Evolutionary conservation across 1,140 invertebrate species (phyloP), one percentile per base, ranked within the genome.

Genomic region (Pemphigus obesinymphae): DNA sequence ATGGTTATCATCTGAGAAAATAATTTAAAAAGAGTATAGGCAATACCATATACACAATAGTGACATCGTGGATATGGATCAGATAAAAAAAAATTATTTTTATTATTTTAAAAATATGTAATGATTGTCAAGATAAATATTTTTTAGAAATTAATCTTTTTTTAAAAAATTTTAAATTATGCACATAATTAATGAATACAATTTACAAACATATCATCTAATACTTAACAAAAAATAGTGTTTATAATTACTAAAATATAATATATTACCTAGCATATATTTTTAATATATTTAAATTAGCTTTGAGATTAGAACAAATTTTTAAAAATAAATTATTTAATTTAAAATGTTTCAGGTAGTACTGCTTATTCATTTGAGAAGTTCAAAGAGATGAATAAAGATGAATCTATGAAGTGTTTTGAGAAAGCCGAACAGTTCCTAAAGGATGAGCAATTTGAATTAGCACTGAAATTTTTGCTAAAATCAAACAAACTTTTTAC

Each of bases 351-450:
- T 55, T 13, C 1, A 76, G 73, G 29, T 76, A n/a, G n/a, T n/a
- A 76, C 43, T 48, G 13, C 26, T 15, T 75, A 53, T 75, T 75
- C 73, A 26, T 7, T n/a, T 40, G n/a, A 76, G 2, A 76, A 58
- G 73, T 76, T 73, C 78, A 96, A 97, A 92, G 96, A 98, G 85
- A 92, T 93, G 34, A 98, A 99, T 88, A 96, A 95, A 87, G 96
- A 97, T 87, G 96, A 97, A 87, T 94, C 96, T 20, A 92, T 94
- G 84, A 90, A 91, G 83, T 98, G 96, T 87, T 92, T 97, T 83
- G 91, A 93, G 83, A 89, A 96, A 43, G 96, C 95, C 6, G 91
- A 95, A 86, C 90, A 90, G 85, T 92, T 90, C 84, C 90, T 97
- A 68, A 87, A 89, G 17, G 90, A 91, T 50, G 94, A 93, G n/a